These are phyloP conservation scores for Chascanopsetta lugubris DNA, from an alignment of 2,113 vertebrate species.

Conservation along the genomic window DNA sequence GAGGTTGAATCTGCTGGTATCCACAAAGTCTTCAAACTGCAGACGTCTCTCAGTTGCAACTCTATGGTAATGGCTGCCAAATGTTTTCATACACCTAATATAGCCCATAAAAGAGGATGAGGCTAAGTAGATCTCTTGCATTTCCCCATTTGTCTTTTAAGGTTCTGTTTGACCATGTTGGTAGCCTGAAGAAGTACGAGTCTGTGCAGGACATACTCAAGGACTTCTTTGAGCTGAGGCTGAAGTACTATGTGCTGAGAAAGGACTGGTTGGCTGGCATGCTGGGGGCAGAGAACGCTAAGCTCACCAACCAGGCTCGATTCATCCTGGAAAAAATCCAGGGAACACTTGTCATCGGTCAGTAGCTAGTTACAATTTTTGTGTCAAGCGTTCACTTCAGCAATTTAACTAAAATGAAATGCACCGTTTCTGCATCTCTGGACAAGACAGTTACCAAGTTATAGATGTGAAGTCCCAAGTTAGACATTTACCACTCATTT, in stretches of 20 bases:
- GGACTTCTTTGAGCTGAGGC: conserved; percentile 92
- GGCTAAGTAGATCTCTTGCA: rapidly evolving
- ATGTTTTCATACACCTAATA: neutral
- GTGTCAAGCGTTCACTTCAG: neutral
- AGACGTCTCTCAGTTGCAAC: conserved; percentile 90
- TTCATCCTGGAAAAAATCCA: conserved; percentile 99
- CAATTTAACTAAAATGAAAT: neutral
- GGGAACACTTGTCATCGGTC: conserved; percentile 94
- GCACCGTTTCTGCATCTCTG: no score
- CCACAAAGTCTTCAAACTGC: conserved; percentile 98
- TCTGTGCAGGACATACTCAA: conserved; percentile 88
- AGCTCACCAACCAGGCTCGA: conserved; percentile 94
- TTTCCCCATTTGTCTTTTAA: conserved; percentile 38
- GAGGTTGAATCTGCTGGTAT: conserved; percentile 88
- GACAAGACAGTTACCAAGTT: neutral
- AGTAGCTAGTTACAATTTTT: conserved; percentile 28
- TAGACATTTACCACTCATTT: no score
- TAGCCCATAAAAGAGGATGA: neutral
- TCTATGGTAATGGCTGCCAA: conserved; percentile 86
- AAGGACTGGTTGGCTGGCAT: conserved; percentile 96
- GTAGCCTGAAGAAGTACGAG: conserved; percentile 94
- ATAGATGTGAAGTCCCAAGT: no score
- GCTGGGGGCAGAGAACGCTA: conserved; percentile 89
- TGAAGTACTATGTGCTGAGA: conserved; percentile 90
- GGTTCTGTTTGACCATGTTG: conserved; percentile 96